phyloP scores from a whole-genome alignment of 2,888 invertebrate genomes.

The Icerya purchasi region DNA sequence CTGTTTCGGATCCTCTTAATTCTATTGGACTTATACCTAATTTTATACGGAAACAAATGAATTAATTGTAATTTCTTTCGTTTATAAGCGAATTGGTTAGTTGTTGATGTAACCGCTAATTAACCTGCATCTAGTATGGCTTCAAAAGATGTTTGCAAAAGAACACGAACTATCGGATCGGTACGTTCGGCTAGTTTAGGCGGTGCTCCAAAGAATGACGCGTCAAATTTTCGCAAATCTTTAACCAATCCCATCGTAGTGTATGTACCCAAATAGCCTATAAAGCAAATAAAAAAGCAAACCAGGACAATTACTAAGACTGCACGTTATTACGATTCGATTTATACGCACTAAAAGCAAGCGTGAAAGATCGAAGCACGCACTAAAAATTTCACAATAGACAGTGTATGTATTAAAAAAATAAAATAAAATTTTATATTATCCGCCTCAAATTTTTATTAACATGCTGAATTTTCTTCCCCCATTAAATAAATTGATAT shows the following conservation, averaged over 20 bases:
- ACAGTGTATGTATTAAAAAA: too few species aligned
- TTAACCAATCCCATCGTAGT: slow-evolving; percentile 42
- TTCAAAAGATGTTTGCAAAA: slow-evolving; percentile 31
- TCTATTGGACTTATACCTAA: slow-evolving; percentile 27
- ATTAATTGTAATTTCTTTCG: background rate
- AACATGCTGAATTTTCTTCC: too few species aligned
- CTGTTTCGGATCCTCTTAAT: slow-evolving; percentile 31
- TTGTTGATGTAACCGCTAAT: too few species aligned
- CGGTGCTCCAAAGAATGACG: slow-evolving; percentile 24
- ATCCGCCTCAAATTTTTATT: too few species aligned
- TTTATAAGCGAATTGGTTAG: background rate
- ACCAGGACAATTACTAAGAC: too few species aligned
- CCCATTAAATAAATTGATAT: too few species aligned
- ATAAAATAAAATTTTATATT: too few species aligned
- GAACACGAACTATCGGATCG: slow-evolving; percentile 28
- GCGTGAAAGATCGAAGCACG: too few species aligned
- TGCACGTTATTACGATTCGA: too few species aligned
- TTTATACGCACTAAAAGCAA: too few species aligned
- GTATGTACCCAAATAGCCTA: slow-evolving; percentile 8
- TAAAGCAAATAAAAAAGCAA: too few species aligned
- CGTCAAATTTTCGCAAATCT: slow-evolving; percentile 22
- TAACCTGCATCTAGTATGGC: slow-evolving; percentile 29
- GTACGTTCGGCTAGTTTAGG: slow-evolving; percentile 25
- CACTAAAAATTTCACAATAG: too few species aligned
- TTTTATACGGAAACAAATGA: background rate